phyloP scores from a whole-genome alignment of 2,797 vertebrate species.

The Siniperca undulata region DNA sequence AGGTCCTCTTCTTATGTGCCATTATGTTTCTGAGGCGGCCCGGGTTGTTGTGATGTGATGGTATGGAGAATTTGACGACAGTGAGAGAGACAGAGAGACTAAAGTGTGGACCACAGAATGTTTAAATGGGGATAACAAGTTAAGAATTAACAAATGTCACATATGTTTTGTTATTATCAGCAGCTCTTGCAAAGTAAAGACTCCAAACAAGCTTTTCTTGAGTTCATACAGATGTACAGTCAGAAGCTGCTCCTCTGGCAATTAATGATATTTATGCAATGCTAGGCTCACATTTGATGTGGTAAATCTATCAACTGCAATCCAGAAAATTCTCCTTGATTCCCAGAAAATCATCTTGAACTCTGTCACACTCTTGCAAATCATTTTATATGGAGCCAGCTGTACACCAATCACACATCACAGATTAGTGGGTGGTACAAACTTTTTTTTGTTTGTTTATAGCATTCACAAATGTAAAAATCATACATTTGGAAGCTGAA shows the following conservation, averaged over 20 bases:
- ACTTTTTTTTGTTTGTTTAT: neutral
- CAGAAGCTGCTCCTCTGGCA: slow-evolving; percentile 28
- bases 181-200: slow-evolving; percentile 14
- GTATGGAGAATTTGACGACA: slow-evolving; percentile 19
- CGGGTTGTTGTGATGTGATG: slow-evolving; percentile 19
- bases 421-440: slow-evolving; percentile 10
- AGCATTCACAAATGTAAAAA: slow-evolving; percentile 21
- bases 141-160: slow-evolving; percentile 47
- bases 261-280: slow-evolving; percentile 21
- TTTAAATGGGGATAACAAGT: slow-evolving; percentile 35
- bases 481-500: slow-evolving; percentile 18
- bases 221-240: slow-evolving; percentile 39
- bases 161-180: slow-evolving; percentile 38
- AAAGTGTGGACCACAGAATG: slow-evolving; percentile 19
- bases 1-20: slow-evolving; percentile 43
- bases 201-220: slow-evolving; percentile 7
- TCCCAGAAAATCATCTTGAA: slow-evolving; percentile 26
- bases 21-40: slow-evolving; percentile 36
- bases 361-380: slow-evolving; percentile 20
- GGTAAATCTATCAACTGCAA: slow-evolving; percentile 25
- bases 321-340: slow-evolving; percentile 24
- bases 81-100: neutral
- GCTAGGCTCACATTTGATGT: slow-evolving; percentile 19
- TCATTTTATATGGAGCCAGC: slow-evolving; percentile 24
- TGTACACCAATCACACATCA: slow-evolving; percentile 6